Evolutionary conservation across 2,888 invertebrate species (phyloP).

Genomic region (Diarsia mendica): DNA sequence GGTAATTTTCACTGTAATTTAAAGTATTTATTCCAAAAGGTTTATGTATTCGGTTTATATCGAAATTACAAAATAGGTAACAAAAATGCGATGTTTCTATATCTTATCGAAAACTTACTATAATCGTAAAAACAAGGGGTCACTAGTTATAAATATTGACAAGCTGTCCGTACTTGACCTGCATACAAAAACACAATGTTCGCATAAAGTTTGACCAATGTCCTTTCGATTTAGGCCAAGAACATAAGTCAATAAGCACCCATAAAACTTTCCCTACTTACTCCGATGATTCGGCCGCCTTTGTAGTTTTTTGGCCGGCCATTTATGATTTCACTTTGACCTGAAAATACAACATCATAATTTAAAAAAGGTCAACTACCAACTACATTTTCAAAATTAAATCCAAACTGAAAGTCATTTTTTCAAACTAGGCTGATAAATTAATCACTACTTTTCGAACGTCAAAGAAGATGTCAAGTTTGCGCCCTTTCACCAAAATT

Average conservation of each 20-base stretch:
- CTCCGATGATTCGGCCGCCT: background rate
- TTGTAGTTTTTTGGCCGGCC: conserved; percentile 5
- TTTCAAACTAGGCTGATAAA: too few relatives aligned
- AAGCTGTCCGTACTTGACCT: background rate
- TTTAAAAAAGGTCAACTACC: too few relatives aligned
- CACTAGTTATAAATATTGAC: background rate
- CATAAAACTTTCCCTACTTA: conserved; percentile 16
- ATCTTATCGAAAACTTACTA: background rate
- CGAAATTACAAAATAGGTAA: too few relatives aligned
- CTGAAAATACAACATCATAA: too few relatives aligned
- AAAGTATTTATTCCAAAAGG: background rate
- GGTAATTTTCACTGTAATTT: background rate
- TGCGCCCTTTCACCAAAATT: too few relatives aligned
- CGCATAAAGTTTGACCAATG: conserved; percentile 7
- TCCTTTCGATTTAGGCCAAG: conserved; percentile 35
- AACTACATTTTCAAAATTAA: too few relatives aligned
- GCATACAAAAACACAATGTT: conserved; percentile 3
- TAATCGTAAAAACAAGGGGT: background rate
- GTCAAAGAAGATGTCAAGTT: too few relatives aligned
- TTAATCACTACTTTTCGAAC: too few relatives aligned
- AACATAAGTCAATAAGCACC: conserved; percentile 20
- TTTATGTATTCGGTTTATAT: too few relatives aligned
- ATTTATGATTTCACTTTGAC: background rate
- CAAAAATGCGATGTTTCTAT: too few relatives aligned
- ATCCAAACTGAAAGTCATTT: too few relatives aligned